Base-by-base conservation (phyloP, 2,888 invertebrate species). In the Limnephilus marmoratus region DNA sequence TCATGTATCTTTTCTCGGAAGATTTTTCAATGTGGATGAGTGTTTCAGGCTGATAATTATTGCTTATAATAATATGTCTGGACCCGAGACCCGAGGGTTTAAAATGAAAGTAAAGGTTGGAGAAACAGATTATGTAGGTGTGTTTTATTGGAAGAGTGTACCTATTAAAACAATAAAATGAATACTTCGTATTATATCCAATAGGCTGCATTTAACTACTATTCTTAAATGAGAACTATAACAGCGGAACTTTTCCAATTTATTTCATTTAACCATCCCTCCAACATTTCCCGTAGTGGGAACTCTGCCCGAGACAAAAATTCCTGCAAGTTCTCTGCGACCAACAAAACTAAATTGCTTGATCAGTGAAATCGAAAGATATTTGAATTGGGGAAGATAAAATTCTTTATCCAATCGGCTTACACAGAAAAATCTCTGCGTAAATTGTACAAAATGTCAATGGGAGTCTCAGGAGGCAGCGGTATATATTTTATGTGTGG, bases 351-450 rank as follows among this genome's bases (percentile, higher is more conserved):
- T 91, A 91, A 91, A 91, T 93, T 93, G 93, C 93, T 91, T 91
- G 93, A 93, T 93, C 93, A 93, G 93, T 91, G 91, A 93, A 93
- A 93, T 93, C 91, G 90, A 41, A 93, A 93, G 93, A 93, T 93
- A 93, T 93, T 91, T 92, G 93, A 92, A 93, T 87, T 90, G 91
- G 90, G 85, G 91, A 83, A 90, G 91, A 93, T 93, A 93, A 93
- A 93, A 93, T 91, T 93, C 93, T 90, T 91, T 93, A 93, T 91
- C 93, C 93, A 92, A 93, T 93, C 93, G 93, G 93, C 93, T 93
- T 93, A 93, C 90, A 90, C 91, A 89, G 91, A 91, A 92, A 93
- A 93, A 93, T 93, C 93, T 93, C 93, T 91, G 92, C 93, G 92
- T 93, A 93, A 93, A 93, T 93, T 93, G 92, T 92, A 92, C 92